phyloP scores from a whole-genome alignment of 2,113 vertebrate genomes.

The Brevimyrus niger region DNA sequence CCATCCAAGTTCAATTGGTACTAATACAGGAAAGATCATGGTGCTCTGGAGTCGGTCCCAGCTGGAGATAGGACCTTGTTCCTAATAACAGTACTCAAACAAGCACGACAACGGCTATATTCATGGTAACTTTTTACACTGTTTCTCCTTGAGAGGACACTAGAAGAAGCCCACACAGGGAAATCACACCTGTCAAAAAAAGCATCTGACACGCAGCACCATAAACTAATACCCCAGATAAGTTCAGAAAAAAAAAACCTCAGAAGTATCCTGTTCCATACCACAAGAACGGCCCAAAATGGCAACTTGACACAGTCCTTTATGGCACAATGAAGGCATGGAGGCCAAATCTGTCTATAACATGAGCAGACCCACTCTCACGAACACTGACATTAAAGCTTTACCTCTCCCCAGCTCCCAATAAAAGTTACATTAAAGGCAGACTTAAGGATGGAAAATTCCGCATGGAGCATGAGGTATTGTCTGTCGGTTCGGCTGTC shows the following conservation, averaged over 20 bases:
- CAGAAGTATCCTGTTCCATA: not conserved
- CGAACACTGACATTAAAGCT: not conserved
- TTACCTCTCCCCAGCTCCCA: not conserved
- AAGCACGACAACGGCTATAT: not conserved
- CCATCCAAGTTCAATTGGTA: not conserved
- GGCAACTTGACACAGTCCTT: not conserved
- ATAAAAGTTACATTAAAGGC: not conserved
- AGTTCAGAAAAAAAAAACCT: not conserved
- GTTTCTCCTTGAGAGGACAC: not conserved
- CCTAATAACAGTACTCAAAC: not conserved
- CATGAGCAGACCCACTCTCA: not conserved
- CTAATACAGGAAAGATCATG: not conserved
- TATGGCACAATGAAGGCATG: not conserved
- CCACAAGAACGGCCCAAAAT: not conserved
- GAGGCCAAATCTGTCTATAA: not conserved
- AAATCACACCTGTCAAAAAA: not conserved
- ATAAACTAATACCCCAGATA: not conserved
- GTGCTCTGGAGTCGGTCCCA: not conserved
- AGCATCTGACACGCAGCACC: not conserved
- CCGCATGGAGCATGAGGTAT: constrained; percentile 16
- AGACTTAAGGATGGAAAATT: not conserved
- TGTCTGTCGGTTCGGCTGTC: constrained; percentile 5
- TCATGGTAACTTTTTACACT: not conserved
- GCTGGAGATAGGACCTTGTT: not conserved
- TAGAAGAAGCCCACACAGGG: not conserved